These are phyloP conservation scores for Phalera bucephala DNA, from an alignment of 2,888 invertebrate species.

Conservation along the genomic window DNA sequence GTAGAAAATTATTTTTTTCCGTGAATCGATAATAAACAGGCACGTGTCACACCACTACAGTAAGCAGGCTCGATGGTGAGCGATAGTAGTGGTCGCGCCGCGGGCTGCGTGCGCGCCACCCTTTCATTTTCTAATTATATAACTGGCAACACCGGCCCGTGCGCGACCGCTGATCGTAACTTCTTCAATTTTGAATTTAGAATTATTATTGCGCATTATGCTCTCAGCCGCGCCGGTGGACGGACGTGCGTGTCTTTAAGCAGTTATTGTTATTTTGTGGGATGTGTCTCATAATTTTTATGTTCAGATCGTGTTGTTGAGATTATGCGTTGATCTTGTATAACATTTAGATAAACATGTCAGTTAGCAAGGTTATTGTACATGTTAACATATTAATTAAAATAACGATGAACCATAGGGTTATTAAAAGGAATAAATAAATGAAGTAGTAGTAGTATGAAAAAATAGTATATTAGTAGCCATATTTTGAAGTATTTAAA, in stretches of 20 bases:
- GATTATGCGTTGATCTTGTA: constrained; percentile 13
- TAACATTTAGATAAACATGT: background rate
- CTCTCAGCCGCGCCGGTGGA: constrained; percentile 39
- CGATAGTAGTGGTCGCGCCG: constrained; percentile 77
- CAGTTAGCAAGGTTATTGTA: no score
- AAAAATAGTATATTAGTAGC: no score
- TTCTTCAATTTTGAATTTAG: constrained; percentile 72
- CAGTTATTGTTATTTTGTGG: constrained; percentile 45
- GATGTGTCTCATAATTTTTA: constrained; percentile 39
- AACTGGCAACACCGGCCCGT: constrained; percentile 78
- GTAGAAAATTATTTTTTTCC: no score
- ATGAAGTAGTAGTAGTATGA: no score
- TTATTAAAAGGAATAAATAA: no score
- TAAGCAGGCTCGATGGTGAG: constrained; percentile 65
- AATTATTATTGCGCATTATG: constrained; percentile 62
- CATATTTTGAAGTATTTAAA: no score
- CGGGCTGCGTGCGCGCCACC: constrained; percentile 77
- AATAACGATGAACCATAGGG: no score
- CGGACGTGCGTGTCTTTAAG: constrained; percentile 54
- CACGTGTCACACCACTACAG: constrained; percentile 46
- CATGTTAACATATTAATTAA: no score
- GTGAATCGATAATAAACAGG: constrained; percentile 21
- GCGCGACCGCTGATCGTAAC: constrained; percentile 67
- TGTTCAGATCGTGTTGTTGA: constrained; percentile 13
- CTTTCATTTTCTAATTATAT: constrained; percentile 82